Base-by-base conservation (phyloP, 2,888 invertebrate genomes). In the Coelinius sp. region DNA sequence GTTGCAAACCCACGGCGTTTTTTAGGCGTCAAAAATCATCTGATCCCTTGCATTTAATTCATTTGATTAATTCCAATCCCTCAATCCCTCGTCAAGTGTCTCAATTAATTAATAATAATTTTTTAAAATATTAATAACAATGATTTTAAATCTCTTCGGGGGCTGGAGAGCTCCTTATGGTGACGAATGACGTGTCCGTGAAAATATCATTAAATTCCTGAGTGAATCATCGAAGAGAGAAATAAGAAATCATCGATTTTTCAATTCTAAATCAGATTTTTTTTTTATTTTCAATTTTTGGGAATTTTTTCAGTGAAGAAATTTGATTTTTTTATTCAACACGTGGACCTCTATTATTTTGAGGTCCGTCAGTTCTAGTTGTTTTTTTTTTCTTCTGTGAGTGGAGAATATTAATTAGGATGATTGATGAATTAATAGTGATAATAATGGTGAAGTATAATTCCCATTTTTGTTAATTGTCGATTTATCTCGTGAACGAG, bases 21-120 rank as follows among this genome's bases (percentile, higher is more conserved):
- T 76, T 83, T 79, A 80, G 79, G 82, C 81, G 81, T 84, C 79
- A 82, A 85, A 76, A 84, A 75, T 73, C 69, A 68, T 75, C 76
- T 71, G 67, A 74, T 63, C 74, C 76, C 41, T 25, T 64, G 44
- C 22, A 38, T 66, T 44, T 66, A 59, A 14, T 56, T 17, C 27
- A 59, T 41, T 67, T 35, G 67, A 35, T 62, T 17, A 24, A 53
- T 24, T 22, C 17, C 59, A 12, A 12, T 14, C 52, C 53, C n/a
- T n/a, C n/a, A n/a, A n/a, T n/a, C n/a, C 46, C 31, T 44, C 35
- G 46, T 17, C 12, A n/a, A 10, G 10, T 46, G 7, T 25, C n/a
- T n/a, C 41, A 41, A 41, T 41, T n/a, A 41, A 41, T 41, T 4
- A 41, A 4, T 3, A 12, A 41, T 5, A n/a, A n/a, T 12, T 41